Base-by-base conservation (phyloP, 2,797 vertebrate genomes). In the Xenopus petersii region DNA sequence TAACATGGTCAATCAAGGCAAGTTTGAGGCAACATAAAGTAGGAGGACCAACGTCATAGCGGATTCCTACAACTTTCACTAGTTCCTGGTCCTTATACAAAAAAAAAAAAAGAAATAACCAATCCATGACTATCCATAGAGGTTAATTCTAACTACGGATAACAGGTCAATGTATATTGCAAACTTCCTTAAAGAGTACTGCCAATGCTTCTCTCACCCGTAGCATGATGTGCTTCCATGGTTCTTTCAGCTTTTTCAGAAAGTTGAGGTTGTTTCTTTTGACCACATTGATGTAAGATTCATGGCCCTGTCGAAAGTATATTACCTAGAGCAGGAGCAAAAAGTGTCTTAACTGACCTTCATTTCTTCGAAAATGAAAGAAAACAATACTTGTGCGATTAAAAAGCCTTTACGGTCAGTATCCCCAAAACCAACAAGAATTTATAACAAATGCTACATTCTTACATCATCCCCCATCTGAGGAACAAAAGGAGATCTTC, bases 381-480 rank as follows among this genome's bases (percentile, higher is more conserved):
- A 42, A 42, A 42, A 42, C 36, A 42, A 42, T 42, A 5, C 8
- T 42, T 42, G 33, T 2, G 33, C 6, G 0, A 36, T 3, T 36
- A 6, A 36, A 36, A 36, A 6, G 33, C 33, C 33, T 36, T 36
- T 36, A 5, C 8, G 3, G 36, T 42, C 36, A 42, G 36, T 42
- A 42, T 42, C 36, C 36, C 36, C 36, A 3, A 9, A 42, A 42
- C 36, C 1, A 42, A 42, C 36, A 42, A 42, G 6, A 42, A 9
- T 6, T 42, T 42, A 51, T 0, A 12, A 51, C 49, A 51, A 1
- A 12, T 10, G 15, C 49, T 51, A 12, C 49, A 4, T 51, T 78
- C 89, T 80, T 80, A 99, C 98, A 93, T 99, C 97, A 6, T 99
- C 98, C 0, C 98, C 98, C 96, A 99, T 97, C 77, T 99, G 98